Evolutionary conservation across 2,888 invertebrate species (phyloP), one percentile per base, ranked within the genome.

Genomic region (Tholera decimalis): DNA sequence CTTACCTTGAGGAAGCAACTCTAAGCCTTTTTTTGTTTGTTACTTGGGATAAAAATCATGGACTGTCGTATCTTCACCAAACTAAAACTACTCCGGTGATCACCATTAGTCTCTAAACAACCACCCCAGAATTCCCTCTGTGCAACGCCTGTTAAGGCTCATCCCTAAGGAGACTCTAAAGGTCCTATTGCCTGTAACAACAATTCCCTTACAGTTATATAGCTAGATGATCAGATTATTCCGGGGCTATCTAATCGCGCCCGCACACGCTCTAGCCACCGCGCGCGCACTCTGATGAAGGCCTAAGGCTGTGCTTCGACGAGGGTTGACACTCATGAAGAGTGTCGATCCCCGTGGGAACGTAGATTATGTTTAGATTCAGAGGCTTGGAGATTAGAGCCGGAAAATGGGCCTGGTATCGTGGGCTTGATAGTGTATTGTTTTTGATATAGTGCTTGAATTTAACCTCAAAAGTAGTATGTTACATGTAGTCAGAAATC

Each of bases 291-390:
- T 28, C 11, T 6, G 18, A 1, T 1, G 28, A 18, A 47, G 13
- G 28, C 47, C 51, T 66, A 80, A 59, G 44, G 57, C 58, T 33
- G 20, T 44, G 24, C 46, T 70, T 51, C 77, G 80, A 82, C 73
- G 65, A 82, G 80, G 80, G 82, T 80, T 73, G 80, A 82, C 79
- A 82, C 59, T 82, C 79, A 79, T 79, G 82, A 82, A 82, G 82
- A 80, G 80, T 65, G 57, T 64, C 62, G 47, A 69, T 76, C 53
- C 79, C 64, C 62, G 44, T 44, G 80, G 77, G 82, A 70, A 39
- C 76, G 61, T 72, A 82, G 64, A 75, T 82, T 79, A 69, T 70
- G 69, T 53, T 72, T 70, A 79, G 75, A 78, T 77, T 68, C 58
- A 39, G 46, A 62, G 55, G 43, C 53, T 59, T 61, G 35, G 41